Conservation (phyloP, 1,140 invertebrate species). For the Drosophila elegans region DNA sequence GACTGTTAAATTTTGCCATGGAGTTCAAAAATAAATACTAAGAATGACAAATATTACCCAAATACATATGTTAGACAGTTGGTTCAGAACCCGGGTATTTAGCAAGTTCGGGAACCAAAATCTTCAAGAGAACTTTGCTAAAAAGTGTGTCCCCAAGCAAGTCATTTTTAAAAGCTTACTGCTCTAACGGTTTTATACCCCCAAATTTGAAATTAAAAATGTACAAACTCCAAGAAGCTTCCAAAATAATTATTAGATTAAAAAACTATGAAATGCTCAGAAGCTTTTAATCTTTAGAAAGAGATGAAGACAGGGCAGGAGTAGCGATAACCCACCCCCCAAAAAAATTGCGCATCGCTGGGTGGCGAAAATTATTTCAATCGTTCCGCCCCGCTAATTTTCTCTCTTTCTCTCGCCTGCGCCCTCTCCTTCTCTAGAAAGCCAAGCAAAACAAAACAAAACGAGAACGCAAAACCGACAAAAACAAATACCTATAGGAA, state of each 20-base stretch:
- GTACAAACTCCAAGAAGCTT: background rate
- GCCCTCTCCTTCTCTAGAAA: conserved; percentile 34
- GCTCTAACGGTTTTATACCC: conserved; percentile 17
- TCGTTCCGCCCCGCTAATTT: conserved; percentile 30
- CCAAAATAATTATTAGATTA: background rate
- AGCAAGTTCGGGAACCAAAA: too few relatives aligned
- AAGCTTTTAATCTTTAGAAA: background rate
- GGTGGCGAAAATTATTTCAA: conserved; percentile 29
- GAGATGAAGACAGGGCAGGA: background rate
- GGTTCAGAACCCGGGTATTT: too few relatives aligned
- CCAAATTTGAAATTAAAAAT: background rate
- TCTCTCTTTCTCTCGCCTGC: conserved; percentile 13
- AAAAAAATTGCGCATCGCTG: conserved; percentile 41
- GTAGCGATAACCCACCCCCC: conserved; percentile 22
- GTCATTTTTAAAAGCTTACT: background rate
- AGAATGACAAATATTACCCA: too few relatives aligned
- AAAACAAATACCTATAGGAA: conserved; percentile 51
- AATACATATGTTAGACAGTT: too few relatives aligned
- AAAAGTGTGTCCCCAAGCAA: background rate
- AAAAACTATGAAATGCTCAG: background rate
- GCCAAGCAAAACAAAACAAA: conserved; percentile 63
- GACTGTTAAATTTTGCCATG: too few relatives aligned
- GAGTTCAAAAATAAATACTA: too few relatives aligned
- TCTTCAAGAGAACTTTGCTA: too few relatives aligned
- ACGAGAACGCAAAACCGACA: conserved; percentile 21